These are phyloP conservation scores for Anthopleura sola DNA, from an alignment of 64 coral and sea anemone genomes.

Conservation along the genomic window DNA sequence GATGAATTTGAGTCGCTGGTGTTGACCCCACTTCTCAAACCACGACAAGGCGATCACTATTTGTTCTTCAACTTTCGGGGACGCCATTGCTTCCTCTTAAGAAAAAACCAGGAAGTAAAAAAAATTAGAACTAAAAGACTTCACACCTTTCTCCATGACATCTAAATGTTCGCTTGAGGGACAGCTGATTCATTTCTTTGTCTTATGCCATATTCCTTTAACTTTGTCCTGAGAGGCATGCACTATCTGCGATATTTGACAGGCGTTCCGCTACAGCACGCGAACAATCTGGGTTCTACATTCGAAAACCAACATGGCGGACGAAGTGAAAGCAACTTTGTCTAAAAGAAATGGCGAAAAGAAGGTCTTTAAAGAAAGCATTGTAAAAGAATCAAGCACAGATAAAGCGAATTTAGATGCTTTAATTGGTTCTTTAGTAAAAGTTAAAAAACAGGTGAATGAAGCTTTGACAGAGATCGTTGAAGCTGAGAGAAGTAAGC, in stretches of 20 bases:
- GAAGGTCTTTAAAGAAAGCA: constrained; percentile 15
- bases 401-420: not conserved
- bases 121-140: not conserved
- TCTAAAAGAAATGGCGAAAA: constrained; percentile 8
- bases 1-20: constrained; percentile 28
- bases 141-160: not conserved
- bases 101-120: not conserved
- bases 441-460: constrained; percentile 49
- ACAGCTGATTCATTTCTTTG: not conserved
- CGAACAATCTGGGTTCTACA: not conserved
- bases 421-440: constrained; percentile 15
- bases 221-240: not conserved
- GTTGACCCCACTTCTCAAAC: constrained; percentile 30
- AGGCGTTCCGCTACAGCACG: not conserved
- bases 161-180: not conserved
- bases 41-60: constrained; percentile 34
- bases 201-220: not conserved
- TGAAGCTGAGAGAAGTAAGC: constrained; percentile 15
- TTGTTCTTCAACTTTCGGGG: not conserved
- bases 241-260: not conserved
- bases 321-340: constrained; percentile 4
- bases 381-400: not conserved
- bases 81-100: not conserved
- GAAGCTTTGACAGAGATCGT: constrained; percentile 41
- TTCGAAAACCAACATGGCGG: constrained; percentile 45